Percentiles rank a stretch among this genome's conserved stretches.
Conservation (phyloP, 2,797 vertebrate species). For the Rhabdophis nuchalis region DNA sequence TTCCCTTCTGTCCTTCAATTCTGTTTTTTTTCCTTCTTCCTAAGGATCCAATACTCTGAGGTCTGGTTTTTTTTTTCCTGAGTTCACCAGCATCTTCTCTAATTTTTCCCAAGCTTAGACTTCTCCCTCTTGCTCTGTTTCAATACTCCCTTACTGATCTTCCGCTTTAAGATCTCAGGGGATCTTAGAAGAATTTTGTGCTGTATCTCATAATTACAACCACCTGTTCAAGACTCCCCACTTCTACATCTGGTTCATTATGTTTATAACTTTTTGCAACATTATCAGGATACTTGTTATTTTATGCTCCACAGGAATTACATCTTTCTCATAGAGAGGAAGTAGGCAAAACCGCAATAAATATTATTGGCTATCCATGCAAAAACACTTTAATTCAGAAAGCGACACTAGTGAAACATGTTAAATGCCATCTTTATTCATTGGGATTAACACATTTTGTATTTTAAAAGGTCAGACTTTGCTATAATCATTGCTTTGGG, state of each 20-base stretch:
- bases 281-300: neutral
- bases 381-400: conserved; percentile 8
- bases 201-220: neutral
- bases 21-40: neutral
- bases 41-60: neutral
- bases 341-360: conserved; percentile 11
- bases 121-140: neutral
- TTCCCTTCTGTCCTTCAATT: neutral
- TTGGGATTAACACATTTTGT: conserved; percentile 22
- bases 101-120: neutral
- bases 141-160: neutral
- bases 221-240: neutral
- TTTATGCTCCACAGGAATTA: conserved; percentile 2
- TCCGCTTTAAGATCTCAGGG: neutral
- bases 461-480: conserved; percentile 19
- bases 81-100: neutral
- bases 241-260: neutral
- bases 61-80: neutral
- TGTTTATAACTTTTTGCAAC: neutral
- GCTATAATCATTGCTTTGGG: neutral
- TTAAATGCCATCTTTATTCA: conserved; percentile 7
- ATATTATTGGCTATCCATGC: neutral
- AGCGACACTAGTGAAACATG: neutral
- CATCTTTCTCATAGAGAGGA: neutral
- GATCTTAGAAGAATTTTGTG: neutral